phyloP scores from a whole-genome alignment of 2,797 vertebrate species.

The Aldrovandia affinis region DNA sequence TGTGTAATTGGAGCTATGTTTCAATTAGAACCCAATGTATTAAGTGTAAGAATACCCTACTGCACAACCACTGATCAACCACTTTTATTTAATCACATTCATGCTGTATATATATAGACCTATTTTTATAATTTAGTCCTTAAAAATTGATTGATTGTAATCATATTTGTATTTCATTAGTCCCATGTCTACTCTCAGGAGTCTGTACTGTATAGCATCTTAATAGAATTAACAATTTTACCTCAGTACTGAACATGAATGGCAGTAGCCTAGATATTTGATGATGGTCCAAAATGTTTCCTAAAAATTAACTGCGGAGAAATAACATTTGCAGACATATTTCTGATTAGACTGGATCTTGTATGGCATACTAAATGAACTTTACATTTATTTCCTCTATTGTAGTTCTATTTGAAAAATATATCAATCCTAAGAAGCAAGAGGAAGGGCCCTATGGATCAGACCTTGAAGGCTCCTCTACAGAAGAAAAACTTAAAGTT shows the following conservation, averaged over 20 bases:
- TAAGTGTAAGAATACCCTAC: not conserved
- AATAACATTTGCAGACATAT: not conserved
- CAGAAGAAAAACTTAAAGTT: slow-evolving; percentile 53
- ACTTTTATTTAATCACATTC: not conserved
- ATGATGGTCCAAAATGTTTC: not conserved
- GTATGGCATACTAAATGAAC: slow-evolving; percentile 7
- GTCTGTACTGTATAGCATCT: not conserved
- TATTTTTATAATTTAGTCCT: not conserved
- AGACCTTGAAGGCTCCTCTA: slow-evolving; percentile 45
- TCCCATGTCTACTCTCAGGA: not conserved
- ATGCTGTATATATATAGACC: not conserved
- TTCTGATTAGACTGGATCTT: not conserved
- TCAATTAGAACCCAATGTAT: not conserved
- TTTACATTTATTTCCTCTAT: slow-evolving; percentile 17
- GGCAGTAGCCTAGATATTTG: not conserved
- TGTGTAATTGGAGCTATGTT: not conserved
- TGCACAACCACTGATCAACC: not conserved
- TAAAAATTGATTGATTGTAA: not conserved
- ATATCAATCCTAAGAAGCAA: slow-evolving; percentile 37
- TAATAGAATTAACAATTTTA: not conserved
- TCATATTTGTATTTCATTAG: not conserved
- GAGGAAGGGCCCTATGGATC: slow-evolving; percentile 31
- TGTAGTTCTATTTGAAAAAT: slow-evolving; percentile 55
- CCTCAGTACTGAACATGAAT: not conserved
- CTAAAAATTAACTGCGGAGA: too few species aligned